Conservation (phyloP, 2,797 vertebrate species). For the Pelobates cultripes region DNA sequence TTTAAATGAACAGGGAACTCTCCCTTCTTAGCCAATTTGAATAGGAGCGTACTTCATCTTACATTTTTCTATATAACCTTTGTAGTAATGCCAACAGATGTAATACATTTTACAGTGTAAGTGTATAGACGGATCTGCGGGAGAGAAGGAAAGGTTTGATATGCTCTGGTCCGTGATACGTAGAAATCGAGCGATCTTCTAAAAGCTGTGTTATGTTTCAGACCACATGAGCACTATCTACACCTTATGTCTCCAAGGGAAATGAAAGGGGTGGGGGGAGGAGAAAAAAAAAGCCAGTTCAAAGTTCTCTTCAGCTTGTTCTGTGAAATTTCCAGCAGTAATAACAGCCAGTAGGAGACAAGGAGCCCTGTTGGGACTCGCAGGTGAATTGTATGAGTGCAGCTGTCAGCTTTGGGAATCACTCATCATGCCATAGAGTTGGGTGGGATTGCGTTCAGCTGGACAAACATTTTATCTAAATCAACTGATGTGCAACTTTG, state of each 20-base stretch:
- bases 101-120: too few species aligned
- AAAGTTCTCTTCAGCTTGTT: slow-evolving; percentile 48
- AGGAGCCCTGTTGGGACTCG: slow-evolving; percentile 61
- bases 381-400: slow-evolving; percentile 64
- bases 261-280: neutral
- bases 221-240: slow-evolving; percentile 17
- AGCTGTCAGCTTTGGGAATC: slow-evolving; percentile 73
- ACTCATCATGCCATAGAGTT: slow-evolving; percentile 64
- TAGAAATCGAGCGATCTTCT: slow-evolving; percentile 17
- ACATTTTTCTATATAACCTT: too few species aligned
- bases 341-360: slow-evolving; percentile 60
- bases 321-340: slow-evolving; percentile 58
- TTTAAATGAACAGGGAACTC: too few species aligned
- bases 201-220: slow-evolving; percentile 20
- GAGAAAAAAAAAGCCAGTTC: slow-evolving; percentile 25
- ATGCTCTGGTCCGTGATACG: slow-evolving; percentile 15
- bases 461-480: slow-evolving; percentile 63
- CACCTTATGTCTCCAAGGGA: slow-evolving; percentile 12
- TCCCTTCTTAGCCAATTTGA: too few species aligned
- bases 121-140: too few species aligned
- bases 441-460: slow-evolving; percentile 66
- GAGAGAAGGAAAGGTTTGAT: neutral
- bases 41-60: too few species aligned
- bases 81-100: too few species aligned
- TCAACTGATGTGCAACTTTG: slow-evolving; percentile 24